Evolutionary conservation across 1,140 invertebrate species (phyloP), one percentile per base, ranked within the genome.

Genomic region (Archegozetes longisetosus): DNA sequence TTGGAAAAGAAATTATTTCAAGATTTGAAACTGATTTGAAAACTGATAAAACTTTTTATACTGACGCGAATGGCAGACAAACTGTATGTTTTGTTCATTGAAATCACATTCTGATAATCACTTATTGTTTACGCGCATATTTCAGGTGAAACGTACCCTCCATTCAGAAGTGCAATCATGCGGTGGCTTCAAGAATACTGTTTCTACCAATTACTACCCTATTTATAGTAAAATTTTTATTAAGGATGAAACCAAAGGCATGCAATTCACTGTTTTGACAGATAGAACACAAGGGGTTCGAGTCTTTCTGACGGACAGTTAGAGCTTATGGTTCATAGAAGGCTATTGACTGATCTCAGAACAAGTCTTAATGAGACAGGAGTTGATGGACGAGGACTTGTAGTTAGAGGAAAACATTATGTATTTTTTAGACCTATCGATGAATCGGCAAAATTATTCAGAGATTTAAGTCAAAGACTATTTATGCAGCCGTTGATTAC

Each of bases 141-240:
- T 40, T 6, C 17, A 57, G 55, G 47, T 57, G 3, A n/a, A 57
- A 57, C 27, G 55, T 17, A 23, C 17, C 17, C 55, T 28, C 9
- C 6, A 22, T 50, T 20, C 20, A 6, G 28, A 20, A 20, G 12
- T 46, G 17, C 27, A 27, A 13, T 13, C 53, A 24, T 57, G 55
- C 25, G 17, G 14, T 13, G 12, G 22, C 3, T 20, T 22, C 3
- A 20, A 28, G 22, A 75, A 77, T 65, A 68, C 68, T 25, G 68
- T 88, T 0, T 74, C 88, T 46, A 85, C 83, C 1, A 98, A 98
- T 72, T 97, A 95, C 72, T 96, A 91, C 71, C 94, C 94, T 0
- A 78, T 97, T 0, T 92, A 88, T 20, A 84, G 84, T 4, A 79
- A 84, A 61, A 90, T 96, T 26, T 17, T 23, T n/a, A 17, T 64